phyloP scores from a whole-genome alignment of 2,113 vertebrate genomes.

The Xiphorhynchus elegans region DNA sequence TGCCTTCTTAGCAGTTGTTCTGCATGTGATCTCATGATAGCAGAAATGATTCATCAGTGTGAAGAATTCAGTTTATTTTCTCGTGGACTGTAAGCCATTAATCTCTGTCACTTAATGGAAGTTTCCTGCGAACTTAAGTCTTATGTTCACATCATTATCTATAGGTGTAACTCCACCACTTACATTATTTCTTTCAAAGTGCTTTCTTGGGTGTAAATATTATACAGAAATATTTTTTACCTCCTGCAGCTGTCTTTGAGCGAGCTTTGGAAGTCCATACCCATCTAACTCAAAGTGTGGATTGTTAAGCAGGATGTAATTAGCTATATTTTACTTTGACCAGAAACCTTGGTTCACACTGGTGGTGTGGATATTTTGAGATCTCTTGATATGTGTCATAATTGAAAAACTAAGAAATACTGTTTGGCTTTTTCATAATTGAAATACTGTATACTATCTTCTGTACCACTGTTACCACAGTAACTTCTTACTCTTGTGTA shows the following conservation, averaged over 20 bases:
- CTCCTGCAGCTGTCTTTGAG: background rate
- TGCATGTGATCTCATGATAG: background rate
- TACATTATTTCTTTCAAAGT: background rate
- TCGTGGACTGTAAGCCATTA: background rate
- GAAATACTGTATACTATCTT: background rate
- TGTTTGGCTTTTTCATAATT: background rate
- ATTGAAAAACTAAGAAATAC: background rate
- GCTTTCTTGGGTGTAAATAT: background rate
- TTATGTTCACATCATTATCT: background rate
- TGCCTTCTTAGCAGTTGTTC: background rate
- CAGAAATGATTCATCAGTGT: background rate
- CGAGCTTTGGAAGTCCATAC: background rate
- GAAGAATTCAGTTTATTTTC: background rate
- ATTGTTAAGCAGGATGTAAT: background rate
- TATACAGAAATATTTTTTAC: background rate
- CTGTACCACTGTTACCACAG: background rate
- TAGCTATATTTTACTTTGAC: background rate
- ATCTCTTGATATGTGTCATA: background rate
- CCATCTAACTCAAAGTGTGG: rapidly evolving
- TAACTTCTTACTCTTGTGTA: conserved; percentile 21
- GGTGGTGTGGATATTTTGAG: background rate
- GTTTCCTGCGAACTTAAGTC: background rate
- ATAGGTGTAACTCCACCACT: background rate
- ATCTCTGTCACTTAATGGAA: background rate
- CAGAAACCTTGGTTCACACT: background rate